phyloP scores from a whole-genome alignment of 2,888 invertebrate genomes.

The Drosophila siamana region DNA sequence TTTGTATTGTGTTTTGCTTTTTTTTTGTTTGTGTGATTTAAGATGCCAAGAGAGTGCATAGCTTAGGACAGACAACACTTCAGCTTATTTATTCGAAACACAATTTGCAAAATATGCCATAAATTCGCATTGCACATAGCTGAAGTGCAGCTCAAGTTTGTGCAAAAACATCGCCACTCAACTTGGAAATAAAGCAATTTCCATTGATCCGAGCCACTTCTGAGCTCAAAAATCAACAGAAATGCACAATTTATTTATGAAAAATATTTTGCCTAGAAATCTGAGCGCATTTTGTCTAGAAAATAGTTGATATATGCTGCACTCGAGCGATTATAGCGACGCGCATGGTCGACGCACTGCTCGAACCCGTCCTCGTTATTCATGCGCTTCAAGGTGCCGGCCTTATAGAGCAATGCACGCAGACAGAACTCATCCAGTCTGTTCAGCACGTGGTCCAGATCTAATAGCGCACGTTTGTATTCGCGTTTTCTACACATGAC shows the following conservation, averaged over 20 bases:
- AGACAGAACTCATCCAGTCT: conserved; percentile 37
- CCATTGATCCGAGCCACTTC: not conserved
- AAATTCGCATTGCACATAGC: conserved; percentile 25
- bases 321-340: conserved; percentile 17
- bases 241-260: conserved; percentile 6
- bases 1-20: not conserved
- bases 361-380: conserved; percentile 48
- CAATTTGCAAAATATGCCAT: conserved; percentile 13
- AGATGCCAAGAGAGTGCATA: no score
- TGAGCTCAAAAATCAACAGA: not conserved
- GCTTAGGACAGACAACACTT: not conserved
- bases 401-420: conserved; percentile 65
- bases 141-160: conserved; percentile 10
- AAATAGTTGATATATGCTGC: conserved; percentile 41
- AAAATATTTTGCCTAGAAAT: conserved; percentile 42
- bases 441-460: conserved; percentile 50
- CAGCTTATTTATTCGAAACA: conserved; percentile 1
- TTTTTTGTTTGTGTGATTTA: not conserved
- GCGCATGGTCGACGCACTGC: conserved; percentile 31
- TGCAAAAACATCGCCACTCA: not conserved
- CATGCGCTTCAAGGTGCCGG: conserved; percentile 49
- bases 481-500: conserved; percentile 45
- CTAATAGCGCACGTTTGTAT: conserved; percentile 48
- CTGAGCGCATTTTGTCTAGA: conserved; percentile 37
- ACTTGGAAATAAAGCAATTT: not conserved